These are phyloP conservation scores for Gouania willdenowi DNA, from an alignment of 2,797 vertebrate genomes.

Conservation along the genomic window DNA sequence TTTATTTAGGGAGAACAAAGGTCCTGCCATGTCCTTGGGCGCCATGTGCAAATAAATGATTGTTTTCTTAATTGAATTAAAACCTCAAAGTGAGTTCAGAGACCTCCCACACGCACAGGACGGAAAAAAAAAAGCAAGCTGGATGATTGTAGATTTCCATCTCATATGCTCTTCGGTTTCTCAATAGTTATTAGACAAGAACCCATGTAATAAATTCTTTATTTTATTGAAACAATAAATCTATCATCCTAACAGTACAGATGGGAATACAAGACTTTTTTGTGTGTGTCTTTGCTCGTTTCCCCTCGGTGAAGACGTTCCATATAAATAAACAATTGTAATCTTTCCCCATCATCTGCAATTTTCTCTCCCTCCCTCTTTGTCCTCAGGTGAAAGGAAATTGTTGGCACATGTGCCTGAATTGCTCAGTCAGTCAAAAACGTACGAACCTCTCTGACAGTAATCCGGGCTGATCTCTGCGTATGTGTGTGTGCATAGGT, in stretches of 20 bases:
- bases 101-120: constrained; percentile 67
- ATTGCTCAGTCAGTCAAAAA: constrained; percentile 60
- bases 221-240: constrained; percentile 76
- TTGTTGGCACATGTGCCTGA: constrained; percentile 59
- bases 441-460: constrained; percentile 61
- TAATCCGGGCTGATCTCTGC: constrained; percentile 63
- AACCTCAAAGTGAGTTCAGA: constrained; percentile 62
- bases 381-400: constrained; percentile 66
- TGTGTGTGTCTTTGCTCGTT: background rate
- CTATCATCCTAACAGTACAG: constrained; percentile 57
- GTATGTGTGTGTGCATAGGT: background rate
- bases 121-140: constrained; percentile 52
- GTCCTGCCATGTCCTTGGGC: constrained; percentile 41
- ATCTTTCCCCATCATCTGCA: constrained; percentile 39
- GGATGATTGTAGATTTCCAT: constrained; percentile 57
- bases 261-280: constrained; percentile 28
- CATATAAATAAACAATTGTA: constrained; percentile 67
- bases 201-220: constrained; percentile 65
- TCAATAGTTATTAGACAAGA: constrained; percentile 51
- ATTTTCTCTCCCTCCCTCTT: constrained; percentile 24
- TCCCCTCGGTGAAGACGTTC: constrained; percentile 37
- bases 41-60: constrained; percentile 49
- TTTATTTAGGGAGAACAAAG: constrained; percentile 57
- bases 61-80: constrained; percentile 68
- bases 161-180: constrained; percentile 45